These are phyloP conservation scores for Scartelaos histophorus DNA, from an alignment of 2,113 vertebrate species.

Conservation along the genomic window DNA sequence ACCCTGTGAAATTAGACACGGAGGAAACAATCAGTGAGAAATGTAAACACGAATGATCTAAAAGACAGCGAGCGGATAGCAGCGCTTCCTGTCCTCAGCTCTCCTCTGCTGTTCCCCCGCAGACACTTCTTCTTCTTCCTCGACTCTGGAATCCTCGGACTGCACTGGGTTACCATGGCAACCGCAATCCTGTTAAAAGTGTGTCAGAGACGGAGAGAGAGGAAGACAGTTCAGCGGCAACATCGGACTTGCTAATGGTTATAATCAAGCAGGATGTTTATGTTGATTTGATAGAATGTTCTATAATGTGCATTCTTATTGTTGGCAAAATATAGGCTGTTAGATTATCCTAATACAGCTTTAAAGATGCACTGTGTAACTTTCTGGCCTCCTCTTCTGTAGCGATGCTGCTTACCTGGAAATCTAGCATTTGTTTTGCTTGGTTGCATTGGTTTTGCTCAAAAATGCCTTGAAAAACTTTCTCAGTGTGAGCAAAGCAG, in stretches of 20 bases:
- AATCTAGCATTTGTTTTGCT: not conserved
- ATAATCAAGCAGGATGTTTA: constrained; percentile 58
- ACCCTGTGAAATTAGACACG: constrained; percentile 12
- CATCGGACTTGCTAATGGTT: constrained; percentile 39
- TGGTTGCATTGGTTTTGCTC: too few species aligned
- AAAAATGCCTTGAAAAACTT: not conserved
- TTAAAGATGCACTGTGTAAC: not conserved
- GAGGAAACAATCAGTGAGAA: constrained; percentile 46
- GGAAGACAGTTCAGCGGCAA: constrained; percentile 30
- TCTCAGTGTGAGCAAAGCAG: not conserved
- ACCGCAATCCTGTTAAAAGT: constrained; percentile 64
- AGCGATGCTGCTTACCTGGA: not conserved
- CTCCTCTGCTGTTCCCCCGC: constrained; percentile 37
- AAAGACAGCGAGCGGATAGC: constrained; percentile 40
- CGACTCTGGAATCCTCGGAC: constrained; percentile 58
- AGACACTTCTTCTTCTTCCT: constrained; percentile 26
- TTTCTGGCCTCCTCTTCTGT: not conserved
- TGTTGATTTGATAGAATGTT: constrained; percentile 15
- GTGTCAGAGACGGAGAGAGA: constrained; percentile 56
- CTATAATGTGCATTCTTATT: not conserved
- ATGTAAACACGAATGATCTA: constrained; percentile 56
- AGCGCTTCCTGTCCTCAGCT: constrained; percentile 48
- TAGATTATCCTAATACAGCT: not conserved
- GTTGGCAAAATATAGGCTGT: not conserved
- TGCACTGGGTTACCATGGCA: constrained; percentile 68